These are phyloP conservation scores for Synanceia verrucosa DNA, from an alignment of 2,797 vertebrate species.

Conservation along the genomic window DNA sequence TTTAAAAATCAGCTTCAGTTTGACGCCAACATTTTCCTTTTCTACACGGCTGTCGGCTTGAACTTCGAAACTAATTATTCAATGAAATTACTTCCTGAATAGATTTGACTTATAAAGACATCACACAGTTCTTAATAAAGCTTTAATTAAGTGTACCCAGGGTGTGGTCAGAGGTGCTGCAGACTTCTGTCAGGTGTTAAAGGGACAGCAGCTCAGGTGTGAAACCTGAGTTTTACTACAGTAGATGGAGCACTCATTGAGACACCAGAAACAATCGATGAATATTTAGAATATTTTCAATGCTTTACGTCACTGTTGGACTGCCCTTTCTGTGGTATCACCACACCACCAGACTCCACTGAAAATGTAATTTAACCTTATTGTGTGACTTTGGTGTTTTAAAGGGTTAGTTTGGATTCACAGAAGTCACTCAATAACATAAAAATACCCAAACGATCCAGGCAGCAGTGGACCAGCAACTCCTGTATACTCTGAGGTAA, in stretches of 20 bases:
- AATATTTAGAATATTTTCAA: not conserved
- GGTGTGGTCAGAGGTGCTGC: not conserved
- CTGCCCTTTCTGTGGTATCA: not conserved
- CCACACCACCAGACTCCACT: not conserved
- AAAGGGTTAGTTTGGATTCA: too few species aligned
- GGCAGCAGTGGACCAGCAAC: not conserved
- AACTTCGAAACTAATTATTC: not conserved
- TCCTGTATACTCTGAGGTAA: not conserved
- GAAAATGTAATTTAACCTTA: not conserved
- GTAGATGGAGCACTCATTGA: too few species aligned
- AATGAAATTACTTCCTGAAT: not conserved
- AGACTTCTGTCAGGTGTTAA: not conserved
- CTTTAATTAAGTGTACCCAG: not conserved
- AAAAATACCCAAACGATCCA: not conserved
- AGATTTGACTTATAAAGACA: not conserved
- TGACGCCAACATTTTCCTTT: not conserved
- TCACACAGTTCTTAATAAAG: not conserved
- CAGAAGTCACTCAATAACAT: not conserved
- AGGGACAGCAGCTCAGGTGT: too few species aligned
- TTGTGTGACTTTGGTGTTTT: not conserved
- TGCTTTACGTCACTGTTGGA: not conserved
- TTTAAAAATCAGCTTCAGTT: not conserved
- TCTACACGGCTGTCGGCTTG: not conserved
- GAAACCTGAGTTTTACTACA: too few species aligned
- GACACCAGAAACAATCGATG: not conserved